Evolutionary conservation across 2,888 invertebrate genomes (phyloP).

Genomic region (Parthenolecanium corni): DNA sequence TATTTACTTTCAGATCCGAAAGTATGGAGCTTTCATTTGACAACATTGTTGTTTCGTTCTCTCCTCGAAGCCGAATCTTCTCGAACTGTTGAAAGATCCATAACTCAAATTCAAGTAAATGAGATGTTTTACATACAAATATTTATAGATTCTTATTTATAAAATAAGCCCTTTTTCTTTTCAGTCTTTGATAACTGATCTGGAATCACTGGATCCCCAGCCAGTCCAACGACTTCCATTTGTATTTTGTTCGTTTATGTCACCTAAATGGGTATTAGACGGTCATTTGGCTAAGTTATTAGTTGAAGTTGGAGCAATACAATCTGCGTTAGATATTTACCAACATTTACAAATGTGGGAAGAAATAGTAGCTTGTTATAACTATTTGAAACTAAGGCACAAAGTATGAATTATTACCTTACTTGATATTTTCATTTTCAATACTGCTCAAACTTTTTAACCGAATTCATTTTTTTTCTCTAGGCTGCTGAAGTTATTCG

Average conservation of each 20-base stretch:
- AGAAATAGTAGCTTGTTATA: conserved; percentile 83
- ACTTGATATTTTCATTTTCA: background rate
- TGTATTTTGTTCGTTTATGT: conserved; percentile 60
- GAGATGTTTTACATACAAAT: no score
- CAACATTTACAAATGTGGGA: conserved; percentile 74
- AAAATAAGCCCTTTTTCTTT: conserved; percentile 28
- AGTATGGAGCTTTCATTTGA: conserved; percentile 64
- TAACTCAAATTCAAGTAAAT: conserved; percentile 50
- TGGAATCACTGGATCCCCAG: conserved; percentile 40
- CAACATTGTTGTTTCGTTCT: conserved; percentile 63
- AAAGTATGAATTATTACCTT: conserved; percentile 46
- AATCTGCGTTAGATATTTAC: conserved; percentile 71
- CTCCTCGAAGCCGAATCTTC: conserved; percentile 62
- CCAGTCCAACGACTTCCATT: conserved; percentile 43
- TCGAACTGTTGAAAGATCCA: conserved; percentile 74
- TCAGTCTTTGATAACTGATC: conserved; percentile 49
- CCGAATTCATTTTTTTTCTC: background rate
- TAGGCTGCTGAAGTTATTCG: conserved; percentile 78
- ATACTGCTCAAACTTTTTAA: background rate
- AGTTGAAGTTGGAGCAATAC: conserved; percentile 67
- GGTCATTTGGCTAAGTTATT: conserved; percentile 66
- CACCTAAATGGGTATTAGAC: conserved; percentile 65
- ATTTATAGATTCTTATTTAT: background rate
- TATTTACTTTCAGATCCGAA: conserved; percentile 50
- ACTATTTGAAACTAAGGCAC: conserved; percentile 65